These are phyloP conservation scores for Bubalus kerabau DNA, from an alignment of 2,113 vertebrate genomes.

Conservation along the genomic window DNA sequence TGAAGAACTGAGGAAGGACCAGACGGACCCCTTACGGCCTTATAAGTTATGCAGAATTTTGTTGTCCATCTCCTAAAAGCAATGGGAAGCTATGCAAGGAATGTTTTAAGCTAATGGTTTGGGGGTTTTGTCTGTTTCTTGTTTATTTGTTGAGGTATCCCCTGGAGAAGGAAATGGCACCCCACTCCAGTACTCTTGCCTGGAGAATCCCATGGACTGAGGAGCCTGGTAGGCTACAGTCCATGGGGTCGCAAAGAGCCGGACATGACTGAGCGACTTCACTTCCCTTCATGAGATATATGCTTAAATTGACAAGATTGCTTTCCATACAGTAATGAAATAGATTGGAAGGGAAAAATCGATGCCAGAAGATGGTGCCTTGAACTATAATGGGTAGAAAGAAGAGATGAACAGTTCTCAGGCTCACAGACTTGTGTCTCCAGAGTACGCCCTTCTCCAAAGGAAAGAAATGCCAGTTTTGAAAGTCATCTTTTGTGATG, in stretches of 20 bases:
- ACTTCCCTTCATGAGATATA: neutral
- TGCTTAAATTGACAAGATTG: neutral
- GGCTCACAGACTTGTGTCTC: neutral
- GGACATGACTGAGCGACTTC: too few species aligned
- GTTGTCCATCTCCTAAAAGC: neutral
- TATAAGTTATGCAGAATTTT: neutral
- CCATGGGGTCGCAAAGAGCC: too few species aligned
- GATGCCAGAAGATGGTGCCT: neutral
- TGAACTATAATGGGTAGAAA: neutral
- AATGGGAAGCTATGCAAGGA: neutral
- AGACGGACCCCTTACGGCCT: neutral
- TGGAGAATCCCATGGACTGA: too few species aligned
- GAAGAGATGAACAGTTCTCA: neutral
- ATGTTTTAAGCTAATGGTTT: neutral
- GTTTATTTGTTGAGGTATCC: neutral
- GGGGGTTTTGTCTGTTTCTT: neutral
- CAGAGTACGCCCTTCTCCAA: neutral
- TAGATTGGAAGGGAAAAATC: neutral
- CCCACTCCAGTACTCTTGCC: too few species aligned
- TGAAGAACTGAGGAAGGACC: neutral
- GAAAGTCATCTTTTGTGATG: conserved; percentile 32
- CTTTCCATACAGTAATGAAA: neutral
- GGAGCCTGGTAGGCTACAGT: too few species aligned
- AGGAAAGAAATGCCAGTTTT: conserved; percentile 12
- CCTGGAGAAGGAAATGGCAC: too few species aligned